Evolutionary conservation across 2,888 invertebrate genomes (phyloP).

Genomic region (Aquatica leii): DNA sequence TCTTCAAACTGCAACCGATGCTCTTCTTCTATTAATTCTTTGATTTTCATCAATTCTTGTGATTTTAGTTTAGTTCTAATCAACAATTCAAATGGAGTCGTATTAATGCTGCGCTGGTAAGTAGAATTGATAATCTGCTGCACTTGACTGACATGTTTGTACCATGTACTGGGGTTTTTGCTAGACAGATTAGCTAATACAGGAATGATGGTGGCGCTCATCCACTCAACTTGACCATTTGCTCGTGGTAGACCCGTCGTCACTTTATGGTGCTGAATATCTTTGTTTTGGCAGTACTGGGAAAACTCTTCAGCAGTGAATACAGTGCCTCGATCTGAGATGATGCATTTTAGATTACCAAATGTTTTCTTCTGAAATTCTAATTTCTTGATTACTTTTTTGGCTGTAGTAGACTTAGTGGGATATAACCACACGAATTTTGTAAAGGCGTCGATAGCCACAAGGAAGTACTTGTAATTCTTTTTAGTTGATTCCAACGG

Average conservation of each 20-base stretch:
- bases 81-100: constrained; percentile 39
- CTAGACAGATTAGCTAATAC: constrained; percentile 36
- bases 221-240: constrained; percentile 38
- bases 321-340: constrained; percentile 43
- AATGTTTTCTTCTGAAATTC: too few species aligned
- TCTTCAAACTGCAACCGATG: constrained; percentile 25
- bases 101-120: constrained; percentile 34
- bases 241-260: constrained; percentile 22
- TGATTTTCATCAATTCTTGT: constrained; percentile 10
- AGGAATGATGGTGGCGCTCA: constrained; percentile 39
- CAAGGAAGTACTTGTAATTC: constrained; percentile 47
- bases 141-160: constrained; percentile 31
- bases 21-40: constrained; percentile 39
- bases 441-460: constrained; percentile 48
- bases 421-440: constrained; percentile 52
- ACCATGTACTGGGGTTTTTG: constrained; percentile 38
- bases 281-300: constrained; percentile 23
- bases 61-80: constrained; percentile 31
- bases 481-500: constrained; percentile 49
- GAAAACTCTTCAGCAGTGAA: constrained; percentile 36
- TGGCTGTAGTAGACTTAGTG: constrained; percentile 45
- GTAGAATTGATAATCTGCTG: too few species aligned
- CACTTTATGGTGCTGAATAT: constrained; percentile 19
- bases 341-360: constrained; percentile 40
- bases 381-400: constrained; percentile 44